phyloP scores from a whole-genome alignment of 2,797 vertebrate genomes.

The Gymnodraco acuticeps region DNA sequence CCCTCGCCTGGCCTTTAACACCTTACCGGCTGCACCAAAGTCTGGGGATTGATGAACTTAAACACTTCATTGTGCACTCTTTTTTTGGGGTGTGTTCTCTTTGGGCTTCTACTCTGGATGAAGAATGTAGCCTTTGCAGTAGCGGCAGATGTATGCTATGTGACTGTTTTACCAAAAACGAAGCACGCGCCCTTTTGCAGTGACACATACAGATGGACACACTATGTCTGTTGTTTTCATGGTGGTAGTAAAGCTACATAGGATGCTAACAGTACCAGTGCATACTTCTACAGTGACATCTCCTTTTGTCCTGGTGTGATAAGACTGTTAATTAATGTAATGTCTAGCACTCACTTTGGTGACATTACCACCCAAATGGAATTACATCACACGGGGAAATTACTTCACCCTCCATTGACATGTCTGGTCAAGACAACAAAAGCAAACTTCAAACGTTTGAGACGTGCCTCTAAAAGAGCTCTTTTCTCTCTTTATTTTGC shows the following conservation, averaged over 20 bases:
- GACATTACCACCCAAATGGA: slow-evolving; percentile 60
- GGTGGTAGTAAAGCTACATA: slow-evolving; percentile 50
- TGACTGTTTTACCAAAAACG: slow-evolving; percentile 65
- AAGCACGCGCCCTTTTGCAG: slow-evolving; percentile 33
- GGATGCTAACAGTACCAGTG: slow-evolving; percentile 42
- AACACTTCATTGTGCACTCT: slow-evolving; percentile 81
- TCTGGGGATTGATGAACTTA: slow-evolving; percentile 82
- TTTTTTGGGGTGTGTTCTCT: slow-evolving; percentile 54
- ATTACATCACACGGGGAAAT: slow-evolving; percentile 52
- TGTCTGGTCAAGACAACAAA: slow-evolving; percentile 23
- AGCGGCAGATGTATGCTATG: slow-evolving; percentile 70
- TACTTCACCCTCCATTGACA: slow-evolving; percentile 21
- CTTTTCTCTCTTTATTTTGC: slow-evolving; percentile 1
- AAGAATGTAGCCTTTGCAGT: slow-evolving; percentile 53
- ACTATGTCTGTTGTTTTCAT: slow-evolving; percentile 41
- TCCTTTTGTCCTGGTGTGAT: slow-evolving; percentile 70
- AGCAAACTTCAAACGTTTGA: slow-evolving; percentile 18
- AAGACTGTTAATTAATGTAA: slow-evolving; percentile 78
- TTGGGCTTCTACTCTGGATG: slow-evolving; percentile 38
- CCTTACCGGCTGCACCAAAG: slow-evolving; percentile 67
- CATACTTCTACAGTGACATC: slow-evolving; percentile 67
- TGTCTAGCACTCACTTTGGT: slow-evolving; percentile 48
- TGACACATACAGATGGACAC: slow-evolving; percentile 41
- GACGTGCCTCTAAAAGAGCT: background rate
- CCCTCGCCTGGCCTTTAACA: slow-evolving; percentile 75